A percentile compares a stretch with the other conserved stretches of the same genome.
phyloP scores from a whole-genome alignment of 2,113 vertebrate genomes.

The Pomatostomus ruficeps region DNA sequence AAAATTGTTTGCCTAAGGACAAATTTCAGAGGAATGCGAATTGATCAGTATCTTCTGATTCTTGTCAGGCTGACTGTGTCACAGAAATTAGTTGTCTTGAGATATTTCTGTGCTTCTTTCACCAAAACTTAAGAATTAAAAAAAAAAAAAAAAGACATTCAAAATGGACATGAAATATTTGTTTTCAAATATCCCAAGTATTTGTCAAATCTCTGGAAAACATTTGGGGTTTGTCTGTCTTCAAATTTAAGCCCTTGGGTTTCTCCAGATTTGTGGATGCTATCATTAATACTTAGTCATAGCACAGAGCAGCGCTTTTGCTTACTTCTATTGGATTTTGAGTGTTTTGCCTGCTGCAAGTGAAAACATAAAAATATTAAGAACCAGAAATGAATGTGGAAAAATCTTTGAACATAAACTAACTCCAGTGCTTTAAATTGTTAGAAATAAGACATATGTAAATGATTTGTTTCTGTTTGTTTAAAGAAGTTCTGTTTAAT shows the following conservation, averaged over 20 bases:
- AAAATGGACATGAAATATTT: neutral
- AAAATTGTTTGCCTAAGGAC: neutral
- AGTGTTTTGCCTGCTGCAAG: neutral
- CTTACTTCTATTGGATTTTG: neutral
- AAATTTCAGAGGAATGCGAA: neutral
- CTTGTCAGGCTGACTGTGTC: neutral
- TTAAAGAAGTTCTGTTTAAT: constrained; percentile 41
- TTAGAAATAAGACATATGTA: constrained; percentile 40
- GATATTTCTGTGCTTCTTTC: neutral
- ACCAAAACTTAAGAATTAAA: neutral
- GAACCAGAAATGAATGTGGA: neutral
- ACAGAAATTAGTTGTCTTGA: neutral
- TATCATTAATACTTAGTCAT: neutral
- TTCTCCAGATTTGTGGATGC: neutral
- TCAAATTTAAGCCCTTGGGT: neutral
- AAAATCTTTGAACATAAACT: constrained; percentile 10
- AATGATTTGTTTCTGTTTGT: constrained; percentile 45
- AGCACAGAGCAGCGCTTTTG: neutral
- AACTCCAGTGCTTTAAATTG: neutral
- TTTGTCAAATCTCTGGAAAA: neutral
- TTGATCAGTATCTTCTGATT: neutral
- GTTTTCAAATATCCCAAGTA: neutral
- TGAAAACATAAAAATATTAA: neutral
- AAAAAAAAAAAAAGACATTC: neutral
- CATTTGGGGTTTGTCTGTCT: neutral